These are phyloP conservation scores for Leucoptera coffeella DNA, from an alignment of 2,888 invertebrate species.

Conservation along the genomic window DNA sequence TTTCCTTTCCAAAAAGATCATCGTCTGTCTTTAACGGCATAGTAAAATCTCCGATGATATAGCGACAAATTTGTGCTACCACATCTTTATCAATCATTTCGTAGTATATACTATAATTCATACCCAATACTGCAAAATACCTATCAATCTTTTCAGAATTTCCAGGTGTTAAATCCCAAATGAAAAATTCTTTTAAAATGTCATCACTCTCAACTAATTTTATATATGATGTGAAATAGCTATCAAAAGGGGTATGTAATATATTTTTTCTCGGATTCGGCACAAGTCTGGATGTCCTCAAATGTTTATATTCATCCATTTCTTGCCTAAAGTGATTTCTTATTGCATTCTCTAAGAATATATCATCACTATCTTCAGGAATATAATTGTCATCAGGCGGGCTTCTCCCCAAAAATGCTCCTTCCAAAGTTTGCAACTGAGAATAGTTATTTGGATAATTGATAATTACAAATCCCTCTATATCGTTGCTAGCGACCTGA, in stretches of 20 bases:
- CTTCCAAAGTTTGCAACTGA: constrained; percentile 56
- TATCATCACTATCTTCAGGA: constrained; percentile 27
- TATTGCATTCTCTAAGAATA: constrained; percentile 32
- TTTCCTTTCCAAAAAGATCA: constrained; percentile 31
- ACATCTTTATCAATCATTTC: constrained; percentile 46
- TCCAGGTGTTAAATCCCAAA: constrained; percentile 31
- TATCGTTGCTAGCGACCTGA: constrained; percentile 24
- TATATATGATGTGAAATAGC: constrained; percentile 55
- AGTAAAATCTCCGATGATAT: constrained; percentile 32
- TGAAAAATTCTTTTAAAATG: constrained; percentile 27
- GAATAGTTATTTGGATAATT: constrained; percentile 56
- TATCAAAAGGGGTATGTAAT: constrained; percentile 27
- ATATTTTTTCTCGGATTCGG: constrained; percentile 37
- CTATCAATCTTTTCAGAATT: constrained; percentile 46
- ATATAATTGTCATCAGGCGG: constrained; percentile 31
- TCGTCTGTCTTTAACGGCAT: constrained; percentile 21
- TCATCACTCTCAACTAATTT: constrained; percentile 32
- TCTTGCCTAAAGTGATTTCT: constrained; percentile 24
- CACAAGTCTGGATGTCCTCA: constrained; percentile 43
- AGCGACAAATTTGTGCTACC: constrained; percentile 40
- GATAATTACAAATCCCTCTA: constrained; percentile 57
- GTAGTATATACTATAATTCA: constrained; percentile 56
- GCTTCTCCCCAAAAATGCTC: constrained; percentile 44
- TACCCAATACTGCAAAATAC: constrained; percentile 52
- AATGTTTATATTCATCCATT: constrained; percentile 21